phyloP scores from a whole-genome alignment of 30 jellyfish, hydroid and myxozoan species.

The Hydractinia echinata region DNA sequence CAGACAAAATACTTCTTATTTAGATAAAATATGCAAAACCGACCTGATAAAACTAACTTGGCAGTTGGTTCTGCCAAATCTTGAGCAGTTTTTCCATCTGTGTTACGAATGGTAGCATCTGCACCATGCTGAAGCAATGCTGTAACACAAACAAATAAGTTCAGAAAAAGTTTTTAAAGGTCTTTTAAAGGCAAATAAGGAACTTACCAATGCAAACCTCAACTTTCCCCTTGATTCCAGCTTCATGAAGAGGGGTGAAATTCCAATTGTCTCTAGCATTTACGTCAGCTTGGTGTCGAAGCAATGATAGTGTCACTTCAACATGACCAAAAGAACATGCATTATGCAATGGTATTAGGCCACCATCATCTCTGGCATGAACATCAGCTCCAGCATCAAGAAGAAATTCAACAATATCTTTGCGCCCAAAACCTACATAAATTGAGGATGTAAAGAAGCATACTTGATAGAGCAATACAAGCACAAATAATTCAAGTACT shows the following conservation, averaged over 20 bases:
- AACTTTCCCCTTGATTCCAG: conserved; percentile 87
- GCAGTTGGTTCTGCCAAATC: conserved; percentile 95
- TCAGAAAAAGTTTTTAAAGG: not conserved
- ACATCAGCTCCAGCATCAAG: conserved; percentile 94
- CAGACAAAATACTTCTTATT: too few species aligned
- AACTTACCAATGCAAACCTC: conserved; percentile 83
- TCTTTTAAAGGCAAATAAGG: not conserved
- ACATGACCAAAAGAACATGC: conserved; percentile 97
- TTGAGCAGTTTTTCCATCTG: conserved; percentile 95
- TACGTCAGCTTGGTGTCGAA: conserved; percentile 85
- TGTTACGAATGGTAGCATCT: conserved; percentile 82
- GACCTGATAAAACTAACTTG: conserved; percentile 81
- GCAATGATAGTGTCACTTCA: conserved; percentile 73
- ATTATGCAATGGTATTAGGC: conserved; percentile 88
- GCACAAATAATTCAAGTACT: too few species aligned
- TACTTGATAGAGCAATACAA: too few species aligned
- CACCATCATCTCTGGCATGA: conserved; percentile 98
- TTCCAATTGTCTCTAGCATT: conserved; percentile 95
- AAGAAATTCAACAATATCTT: conserved; percentile 87
- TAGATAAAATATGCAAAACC: too few species aligned
- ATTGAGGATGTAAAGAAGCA: too few species aligned
- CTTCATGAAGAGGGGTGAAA: conserved; percentile 93
- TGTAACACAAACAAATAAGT: not conserved
- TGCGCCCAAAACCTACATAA: conserved; percentile 85
- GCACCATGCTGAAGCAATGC: conserved; percentile 97